Percentiles rank a stretch among this genome's conserved stretches.
phyloP scores from a whole-genome alignment of 2,797 vertebrate genomes.

The Rhinophrynus dorsalis region DNA sequence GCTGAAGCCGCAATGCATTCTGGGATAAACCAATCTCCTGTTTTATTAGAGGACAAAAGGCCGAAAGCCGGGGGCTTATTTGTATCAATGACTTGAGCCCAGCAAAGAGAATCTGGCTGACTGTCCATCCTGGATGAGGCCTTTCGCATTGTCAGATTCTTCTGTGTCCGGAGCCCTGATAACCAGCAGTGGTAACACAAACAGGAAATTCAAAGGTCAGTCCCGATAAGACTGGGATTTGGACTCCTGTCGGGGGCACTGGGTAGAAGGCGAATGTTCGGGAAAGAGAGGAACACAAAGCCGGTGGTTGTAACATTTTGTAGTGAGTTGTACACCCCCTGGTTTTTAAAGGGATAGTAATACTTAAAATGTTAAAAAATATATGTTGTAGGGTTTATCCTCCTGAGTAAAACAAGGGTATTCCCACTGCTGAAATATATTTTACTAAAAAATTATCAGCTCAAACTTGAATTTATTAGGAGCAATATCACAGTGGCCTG shows the following conservation, averaged over 20 bases:
- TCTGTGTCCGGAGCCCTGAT: conserved; percentile 27
- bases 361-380: too few relatives aligned
- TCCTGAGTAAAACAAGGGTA: too few relatives aligned
- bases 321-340: too few relatives aligned
- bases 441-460: too few relatives aligned
- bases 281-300: not conserved
- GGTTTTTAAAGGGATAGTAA: too few relatives aligned
- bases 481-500: too few relatives aligned
- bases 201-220: conserved; percentile 35
- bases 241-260: not conserved
- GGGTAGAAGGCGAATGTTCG: not conserved
- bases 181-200: conserved; percentile 22
- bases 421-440: too few relatives aligned
- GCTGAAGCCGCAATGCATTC: not conserved
- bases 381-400: too few relatives aligned
- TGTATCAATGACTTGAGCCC: conserved; percentile 3
- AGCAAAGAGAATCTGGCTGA: conserved; percentile 25
- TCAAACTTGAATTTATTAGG: too few relatives aligned
- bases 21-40: conserved; percentile 17
- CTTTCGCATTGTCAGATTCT: conserved; percentile 6
- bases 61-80: conserved; percentile 9
- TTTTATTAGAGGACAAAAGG: conserved; percentile 41
- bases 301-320: not conserved
- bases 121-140: not conserved
- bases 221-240: not conserved